phyloP scores from a whole-genome alignment of 2,888 invertebrate genomes.

The Metacarcinus magister region DNA sequence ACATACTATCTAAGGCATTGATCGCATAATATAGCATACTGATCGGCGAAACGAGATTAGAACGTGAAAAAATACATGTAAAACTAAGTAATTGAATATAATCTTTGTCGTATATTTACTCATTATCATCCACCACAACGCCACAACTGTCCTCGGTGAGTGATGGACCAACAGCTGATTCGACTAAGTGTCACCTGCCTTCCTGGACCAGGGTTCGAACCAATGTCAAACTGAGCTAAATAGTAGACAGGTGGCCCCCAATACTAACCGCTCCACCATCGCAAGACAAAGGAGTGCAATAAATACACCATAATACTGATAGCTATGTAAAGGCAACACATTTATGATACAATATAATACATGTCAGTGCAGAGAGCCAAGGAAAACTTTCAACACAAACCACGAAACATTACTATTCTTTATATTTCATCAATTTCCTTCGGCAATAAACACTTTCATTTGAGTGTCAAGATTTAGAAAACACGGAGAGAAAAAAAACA shows the following conservation, averaged over 20 bases:
- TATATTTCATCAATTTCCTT: neutral
- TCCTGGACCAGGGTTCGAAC: constrained; percentile 9
- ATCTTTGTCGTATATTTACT: no score
- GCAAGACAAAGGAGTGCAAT: neutral
- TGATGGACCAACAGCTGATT: neutral
- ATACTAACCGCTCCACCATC: neutral
- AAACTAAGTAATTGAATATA: no score
- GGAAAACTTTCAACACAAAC: neutral
- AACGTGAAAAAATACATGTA: no score
- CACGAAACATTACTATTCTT: neutral
- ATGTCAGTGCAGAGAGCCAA: neutral
- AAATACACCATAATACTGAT: constrained; percentile 4
- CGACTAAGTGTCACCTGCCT: neutral
- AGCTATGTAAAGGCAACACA: neutral
- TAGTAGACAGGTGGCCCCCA: no score
- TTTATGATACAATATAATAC: neutral
- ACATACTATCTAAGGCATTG: no score
- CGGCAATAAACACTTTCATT: neutral
- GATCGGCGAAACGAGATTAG: no score
- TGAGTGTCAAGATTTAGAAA: neutral
- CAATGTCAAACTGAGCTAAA: neutral
- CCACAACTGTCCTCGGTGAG: neutral
- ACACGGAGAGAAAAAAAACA: neutral
- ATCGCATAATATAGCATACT: no score
- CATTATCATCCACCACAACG: neutral